Evolutionary conservation across 1,140 invertebrate species (phyloP).

Genomic region (Ostrea denselamellosa): DNA sequence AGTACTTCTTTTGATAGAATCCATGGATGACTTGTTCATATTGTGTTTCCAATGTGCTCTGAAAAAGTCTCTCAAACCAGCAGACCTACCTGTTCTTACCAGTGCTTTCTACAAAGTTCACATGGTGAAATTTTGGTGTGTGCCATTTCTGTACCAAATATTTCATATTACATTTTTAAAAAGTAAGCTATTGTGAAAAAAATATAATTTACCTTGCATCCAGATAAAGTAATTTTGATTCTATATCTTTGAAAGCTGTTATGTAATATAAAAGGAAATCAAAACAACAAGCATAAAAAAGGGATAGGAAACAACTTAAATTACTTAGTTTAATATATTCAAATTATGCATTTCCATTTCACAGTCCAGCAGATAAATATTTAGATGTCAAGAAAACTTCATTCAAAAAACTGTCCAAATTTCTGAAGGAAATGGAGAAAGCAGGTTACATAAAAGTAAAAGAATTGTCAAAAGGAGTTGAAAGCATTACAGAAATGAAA

Average conservation of each 20-base stretch:
- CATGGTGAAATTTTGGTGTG: slow-evolving; percentile 84
- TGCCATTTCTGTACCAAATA: not conserved
- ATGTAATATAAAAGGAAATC: slow-evolving; percentile 23
- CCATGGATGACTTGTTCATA: slow-evolving; percentile 87
- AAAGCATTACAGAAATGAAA: slow-evolving; percentile 82
- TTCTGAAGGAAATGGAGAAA: slow-evolving; percentile 82
- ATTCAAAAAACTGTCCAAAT: slow-evolving; percentile 91
- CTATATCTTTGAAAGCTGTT: not conserved
- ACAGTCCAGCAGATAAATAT: slow-evolving; percentile 81
- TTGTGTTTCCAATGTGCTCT: slow-evolving; percentile 89
- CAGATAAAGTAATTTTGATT: not conserved
- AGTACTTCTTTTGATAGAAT: slow-evolving; percentile 70
- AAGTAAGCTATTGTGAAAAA: not conserved
- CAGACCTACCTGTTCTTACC: slow-evolving; percentile 85
- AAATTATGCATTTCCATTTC: not conserved
- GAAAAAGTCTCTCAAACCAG: slow-evolving; percentile 83
- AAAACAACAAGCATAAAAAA: too few species aligned
- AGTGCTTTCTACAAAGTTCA: slow-evolving; percentile 90
- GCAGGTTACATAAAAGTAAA: slow-evolving; percentile 84
- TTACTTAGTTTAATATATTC: too few species aligned
- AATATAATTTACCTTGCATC: not conserved
- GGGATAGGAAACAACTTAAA: too few species aligned
- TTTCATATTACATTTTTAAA: not conserved
- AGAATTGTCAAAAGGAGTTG: slow-evolving; percentile 87
- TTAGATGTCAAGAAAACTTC: slow-evolving; percentile 93